phyloP scores from a whole-genome alignment of 1,140 invertebrate species.

The Dinothrombium tinctorium region DNA sequence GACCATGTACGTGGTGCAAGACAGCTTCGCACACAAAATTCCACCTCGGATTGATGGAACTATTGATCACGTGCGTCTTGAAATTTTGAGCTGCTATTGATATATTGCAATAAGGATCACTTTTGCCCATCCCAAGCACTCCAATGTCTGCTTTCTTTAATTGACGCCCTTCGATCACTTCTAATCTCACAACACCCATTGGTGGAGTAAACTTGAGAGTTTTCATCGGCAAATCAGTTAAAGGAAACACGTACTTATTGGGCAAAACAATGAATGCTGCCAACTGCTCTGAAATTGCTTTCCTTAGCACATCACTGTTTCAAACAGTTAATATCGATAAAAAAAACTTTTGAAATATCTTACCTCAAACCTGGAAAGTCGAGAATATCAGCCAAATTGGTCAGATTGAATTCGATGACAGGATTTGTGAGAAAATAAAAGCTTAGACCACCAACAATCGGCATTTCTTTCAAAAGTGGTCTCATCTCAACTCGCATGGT shows the following conservation, averaged over 20 bases:
- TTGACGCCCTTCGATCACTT: slow-evolving; percentile 75
- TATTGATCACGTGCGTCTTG: slow-evolving; percentile 64
- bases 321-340: too few relatives aligned
- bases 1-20: slow-evolving; percentile 36
- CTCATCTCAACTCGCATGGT: slow-evolving; percentile 78
- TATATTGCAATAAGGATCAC: slow-evolving; percentile 74
- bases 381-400: slow-evolving; percentile 73
- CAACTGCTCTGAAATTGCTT: slow-evolving; percentile 72
- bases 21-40: slow-evolving; percentile 61
- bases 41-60: slow-evolving; percentile 78
- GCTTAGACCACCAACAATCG: slow-evolving; percentile 72
- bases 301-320: slow-evolving; percentile 62
- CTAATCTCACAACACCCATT: slow-evolving; percentile 34
- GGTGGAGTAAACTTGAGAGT: slow-evolving; percentile 61
- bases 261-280: slow-evolving; percentile 67
- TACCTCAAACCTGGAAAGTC: slow-evolving; percentile 88
- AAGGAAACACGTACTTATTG: slow-evolving; percentile 66
- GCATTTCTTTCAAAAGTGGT: slow-evolving; percentile 62
- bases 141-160: slow-evolving; percentile 51
- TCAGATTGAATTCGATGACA: slow-evolving; percentile 73
- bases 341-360: slow-evolving; percentile 28
- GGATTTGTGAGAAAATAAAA: slow-evolving; percentile 88
- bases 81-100: slow-evolving; percentile 37
- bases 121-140: slow-evolving; percentile 70
- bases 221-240: slow-evolving; percentile 49